Base-by-base conservation (phyloP, 2,797 vertebrate species). In the Falco biarmicus region DNA sequence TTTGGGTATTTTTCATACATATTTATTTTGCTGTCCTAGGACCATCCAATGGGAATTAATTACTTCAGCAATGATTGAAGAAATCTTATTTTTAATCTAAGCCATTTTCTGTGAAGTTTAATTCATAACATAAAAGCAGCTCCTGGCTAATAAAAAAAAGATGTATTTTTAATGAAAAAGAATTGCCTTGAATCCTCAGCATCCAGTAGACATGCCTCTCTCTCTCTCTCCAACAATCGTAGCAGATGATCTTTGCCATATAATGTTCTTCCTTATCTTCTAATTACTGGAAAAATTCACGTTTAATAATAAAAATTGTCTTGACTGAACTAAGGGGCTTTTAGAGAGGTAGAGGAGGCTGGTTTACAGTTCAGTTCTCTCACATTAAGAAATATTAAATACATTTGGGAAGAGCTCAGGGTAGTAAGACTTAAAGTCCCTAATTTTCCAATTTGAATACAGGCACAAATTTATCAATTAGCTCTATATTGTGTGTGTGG, bases 1-100 rank as follows among this genome's bases (percentile, higher is more conserved):
- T 89, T 92, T 83, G 11, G 57, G 87, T 31, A 54, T 56, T 84
- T 64, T 79, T 85, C 64, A 64, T 77, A 29, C 11, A 5, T 90
- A 70, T 85, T 89, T 95, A 87, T 94, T 87, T 56, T 95, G 39
- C 51, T 93, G 29, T 45, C 11, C 63, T 84, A 60, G 31, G 63
- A 70, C 26, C 20, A 80, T 95, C 84, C 68, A 86, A 48, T 69
- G 78, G 84, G 92, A 95, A 92, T 89, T 94, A 78, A 84, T 93
- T 90, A 59, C 64, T 92, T 84, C 68, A 83, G 81, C 15, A 79
- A 6, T 57, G 59, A 89, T 32, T 90, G 63, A 95, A 90, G 51
- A 87, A 83, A 79, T 73, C 22, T 73, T 86, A 43, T 59, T 94
- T 94, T 84, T 84, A 79, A 87, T 90, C 51, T 66, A 83, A 94